Conservation (phyloP, 2,797 vertebrate genomes). For the Fistularia commersonii region DNA sequence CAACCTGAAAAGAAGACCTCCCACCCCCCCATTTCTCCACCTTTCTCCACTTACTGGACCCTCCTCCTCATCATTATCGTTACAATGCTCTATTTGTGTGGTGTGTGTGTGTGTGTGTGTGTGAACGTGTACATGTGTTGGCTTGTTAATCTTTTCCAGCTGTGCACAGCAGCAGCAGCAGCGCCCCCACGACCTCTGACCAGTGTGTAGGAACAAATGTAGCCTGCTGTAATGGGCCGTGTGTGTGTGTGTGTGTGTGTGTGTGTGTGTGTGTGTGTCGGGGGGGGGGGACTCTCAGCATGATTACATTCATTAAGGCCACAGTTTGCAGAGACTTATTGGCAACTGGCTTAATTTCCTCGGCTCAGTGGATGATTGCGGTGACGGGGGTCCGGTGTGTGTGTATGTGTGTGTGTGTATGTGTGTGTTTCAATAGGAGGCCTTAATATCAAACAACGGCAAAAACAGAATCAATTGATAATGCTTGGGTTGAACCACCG, state of each 20-base stretch:
- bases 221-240: conserved; percentile 42
- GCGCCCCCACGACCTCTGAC: conserved; percentile 62
- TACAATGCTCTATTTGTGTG: no score
- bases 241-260: conserved; percentile 23
- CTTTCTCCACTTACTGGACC: no score
- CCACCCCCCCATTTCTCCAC: no score
- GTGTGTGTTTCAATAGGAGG: no score
- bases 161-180: conserved; percentile 57
- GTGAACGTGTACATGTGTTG: conserved; percentile 53
- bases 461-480: no score
- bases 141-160: conserved; percentile 74
- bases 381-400: no score
- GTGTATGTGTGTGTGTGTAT: no score
- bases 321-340: conserved; percentile 46
- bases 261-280: conserved; percentile 21
- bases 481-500: no score
- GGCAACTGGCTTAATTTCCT: conserved; percentile 53
- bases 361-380: no score
- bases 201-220: conserved; percentile 25
- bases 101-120: conserved; percentile 58
- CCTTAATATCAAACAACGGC: no score
- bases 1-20: no score
- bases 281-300: conserved; percentile 59
- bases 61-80: no score
- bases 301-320: conserved; percentile 66